These are phyloP conservation scores for Oscheius sp. DNA, from an alignment of 2,888 invertebrate genomes.

Conservation along the genomic window DNA sequence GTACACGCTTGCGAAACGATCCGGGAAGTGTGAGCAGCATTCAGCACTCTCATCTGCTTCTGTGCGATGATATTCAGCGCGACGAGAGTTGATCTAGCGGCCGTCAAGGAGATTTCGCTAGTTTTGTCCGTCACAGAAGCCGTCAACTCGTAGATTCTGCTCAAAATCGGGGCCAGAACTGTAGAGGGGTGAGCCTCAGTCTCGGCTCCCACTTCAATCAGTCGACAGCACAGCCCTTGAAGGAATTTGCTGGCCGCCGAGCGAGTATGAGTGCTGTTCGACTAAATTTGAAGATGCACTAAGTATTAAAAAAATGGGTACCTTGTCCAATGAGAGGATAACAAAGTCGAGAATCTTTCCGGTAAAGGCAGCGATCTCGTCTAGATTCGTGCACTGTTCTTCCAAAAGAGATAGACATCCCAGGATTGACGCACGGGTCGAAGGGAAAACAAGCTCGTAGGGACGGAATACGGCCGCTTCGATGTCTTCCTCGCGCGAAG, in stretches of 20 bases:
- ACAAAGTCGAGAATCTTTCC: conserved; percentile 54
- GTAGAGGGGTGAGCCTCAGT: conserved; percentile 42
- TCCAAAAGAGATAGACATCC: conserved; percentile 47
- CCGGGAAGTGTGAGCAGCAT: conserved; percentile 52
- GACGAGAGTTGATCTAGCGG: conserved; percentile 60
- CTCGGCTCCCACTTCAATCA: conserved; percentile 57
- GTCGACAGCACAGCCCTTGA: conserved; percentile 57
- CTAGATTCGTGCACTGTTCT: conserved; percentile 40
- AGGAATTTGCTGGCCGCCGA: conserved; percentile 62
- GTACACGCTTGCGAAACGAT: conserved; percentile 60
- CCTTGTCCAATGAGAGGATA: conserved; percentile 63
- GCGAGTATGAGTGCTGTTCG: conserved; percentile 59
- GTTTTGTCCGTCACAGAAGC: neutral
- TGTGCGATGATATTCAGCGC: conserved; percentile 69
- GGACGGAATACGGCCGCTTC: conserved; percentile 46
- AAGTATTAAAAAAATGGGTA: neutral
- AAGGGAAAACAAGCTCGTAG: conserved; percentile 40
- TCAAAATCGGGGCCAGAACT: conserved; percentile 47
- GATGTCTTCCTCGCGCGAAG: conserved; percentile 39
- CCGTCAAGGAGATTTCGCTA: conserved; percentile 42
- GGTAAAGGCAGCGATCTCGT: conserved; percentile 49
- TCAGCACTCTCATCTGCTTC: conserved; percentile 62
- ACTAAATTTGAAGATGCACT: conserved; percentile 20
- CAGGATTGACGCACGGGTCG: conserved; percentile 51
- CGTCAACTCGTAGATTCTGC: conserved; percentile 55